A percentile compares a stretch with the other conserved stretches of the same genome.
Conservation (phyloP, 1,140 invertebrate genomes). For the Portunus trituberculatus region DNA sequence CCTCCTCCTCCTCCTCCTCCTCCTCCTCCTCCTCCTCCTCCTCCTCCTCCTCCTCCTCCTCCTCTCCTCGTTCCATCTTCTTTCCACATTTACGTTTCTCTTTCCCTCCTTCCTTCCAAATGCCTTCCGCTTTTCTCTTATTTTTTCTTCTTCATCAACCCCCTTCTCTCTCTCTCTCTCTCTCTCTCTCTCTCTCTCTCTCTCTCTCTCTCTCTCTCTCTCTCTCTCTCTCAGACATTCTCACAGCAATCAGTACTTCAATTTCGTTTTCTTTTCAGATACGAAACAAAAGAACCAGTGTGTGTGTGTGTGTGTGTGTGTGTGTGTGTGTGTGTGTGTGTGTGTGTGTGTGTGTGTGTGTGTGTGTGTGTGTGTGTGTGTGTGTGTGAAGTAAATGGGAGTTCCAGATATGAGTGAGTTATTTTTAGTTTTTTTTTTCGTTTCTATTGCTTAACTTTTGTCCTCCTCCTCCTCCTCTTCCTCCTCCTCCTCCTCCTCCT, state of each 20-base stretch:
- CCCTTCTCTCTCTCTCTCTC: constrained; percentile 25
- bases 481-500: not conserved
- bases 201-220: constrained; percentile 37
- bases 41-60: not conserved
- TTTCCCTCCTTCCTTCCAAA: not conserved
- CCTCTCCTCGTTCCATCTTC: not conserved
- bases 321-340: constrained; percentile 2
- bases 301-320: constrained; percentile 42
- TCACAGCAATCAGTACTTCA: not conserved
- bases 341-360: too few species aligned
- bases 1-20: not conserved
- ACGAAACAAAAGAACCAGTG: not conserved
- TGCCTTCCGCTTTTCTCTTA: not conserved
- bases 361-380: too few species aligned
- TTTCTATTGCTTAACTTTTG: not conserved
- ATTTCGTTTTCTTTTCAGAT: not conserved
- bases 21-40: too few species aligned
- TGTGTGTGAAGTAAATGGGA: too few species aligned
- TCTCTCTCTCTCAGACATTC: not conserved
- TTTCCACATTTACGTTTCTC: not conserved
- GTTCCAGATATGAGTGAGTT: too few species aligned
- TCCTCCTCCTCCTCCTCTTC: not conserved
- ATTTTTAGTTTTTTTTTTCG: not conserved
- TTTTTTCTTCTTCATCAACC: not conserved
- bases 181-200: constrained; percentile 40